Conservation (phyloP, 2,888 invertebrate genomes). For the Griposia aprilina region DNA sequence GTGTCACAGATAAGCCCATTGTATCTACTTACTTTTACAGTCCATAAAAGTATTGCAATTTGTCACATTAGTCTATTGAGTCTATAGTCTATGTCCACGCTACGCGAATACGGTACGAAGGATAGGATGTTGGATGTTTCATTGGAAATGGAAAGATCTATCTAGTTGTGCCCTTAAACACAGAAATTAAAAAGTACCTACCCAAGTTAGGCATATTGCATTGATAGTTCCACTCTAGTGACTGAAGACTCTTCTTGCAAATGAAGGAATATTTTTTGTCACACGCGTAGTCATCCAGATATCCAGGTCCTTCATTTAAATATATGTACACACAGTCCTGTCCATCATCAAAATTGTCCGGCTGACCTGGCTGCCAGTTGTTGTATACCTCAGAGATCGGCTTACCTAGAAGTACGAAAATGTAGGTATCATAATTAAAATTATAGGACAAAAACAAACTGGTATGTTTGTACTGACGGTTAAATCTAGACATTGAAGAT, state of each 20-base stretch:
- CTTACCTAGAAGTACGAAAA: slow-evolving; percentile 69
- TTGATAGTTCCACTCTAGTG: slow-evolving; percentile 77
- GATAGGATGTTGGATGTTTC: no score
- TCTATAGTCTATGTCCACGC: not conserved
- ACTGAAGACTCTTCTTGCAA: slow-evolving; percentile 75
- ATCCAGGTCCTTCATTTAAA: not conserved
- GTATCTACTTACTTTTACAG: not conserved
- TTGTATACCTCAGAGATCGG: slow-evolving; percentile 76
- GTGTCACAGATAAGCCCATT: not conserved
- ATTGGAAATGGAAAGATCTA: not conserved
- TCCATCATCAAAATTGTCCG: slow-evolving; percentile 73
- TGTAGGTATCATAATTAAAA: not conserved
- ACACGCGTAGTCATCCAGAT: slow-evolving; percentile 1
- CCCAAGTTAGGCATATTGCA: slow-evolving; percentile 80
- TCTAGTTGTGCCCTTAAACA: not conserved
- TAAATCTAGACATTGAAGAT: not conserved
- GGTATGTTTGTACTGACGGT: not conserved
- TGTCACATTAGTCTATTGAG: not conserved
- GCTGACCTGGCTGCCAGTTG: slow-evolving; percentile 80
- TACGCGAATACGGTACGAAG: no score
- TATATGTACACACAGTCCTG: slow-evolving; percentile 70
- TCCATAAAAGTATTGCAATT: not conserved
- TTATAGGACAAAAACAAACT: no score
- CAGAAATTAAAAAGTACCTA: slow-evolving; percentile 48
- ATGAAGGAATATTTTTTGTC: not conserved